Evolutionary conservation across 2,797 vertebrate genomes (phyloP).

Genomic region (Pangasius krempfi): DNA sequence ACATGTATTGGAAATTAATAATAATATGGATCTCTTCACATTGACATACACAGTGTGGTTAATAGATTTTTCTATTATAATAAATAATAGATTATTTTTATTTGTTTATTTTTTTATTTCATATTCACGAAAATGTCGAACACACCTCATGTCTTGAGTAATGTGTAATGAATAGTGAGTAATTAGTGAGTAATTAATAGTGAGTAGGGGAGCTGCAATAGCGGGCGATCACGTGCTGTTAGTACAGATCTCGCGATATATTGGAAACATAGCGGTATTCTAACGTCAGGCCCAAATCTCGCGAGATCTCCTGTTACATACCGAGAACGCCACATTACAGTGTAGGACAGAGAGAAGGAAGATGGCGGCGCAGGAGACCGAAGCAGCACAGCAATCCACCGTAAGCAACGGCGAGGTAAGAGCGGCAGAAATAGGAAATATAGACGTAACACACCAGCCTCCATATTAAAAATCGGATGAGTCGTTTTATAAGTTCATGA

Average conservation of each 20-base stretch:
- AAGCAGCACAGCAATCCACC: conserved; percentile 65
- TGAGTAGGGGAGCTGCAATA: not conserved
- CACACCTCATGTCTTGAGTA: not conserved
- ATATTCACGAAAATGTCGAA: not conserved
- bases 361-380: conserved; percentile 83
- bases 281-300: not conserved
- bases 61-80: not conserved
- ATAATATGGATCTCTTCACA: not conserved
- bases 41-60: not conserved
- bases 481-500: not conserved
- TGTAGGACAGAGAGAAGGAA: conserved; percentile 77
- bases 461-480: not conserved
- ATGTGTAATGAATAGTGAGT: not conserved
- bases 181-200: not conserved
- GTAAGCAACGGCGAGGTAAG: conserved; percentile 83
- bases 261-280: not conserved
- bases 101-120: not conserved
- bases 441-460: not conserved
- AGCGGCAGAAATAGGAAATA: conserved; percentile 57
- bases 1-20: not conserved
- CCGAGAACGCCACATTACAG: conserved; percentile 59
- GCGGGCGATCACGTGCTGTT: not conserved
- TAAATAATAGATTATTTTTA: not conserved
- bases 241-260: conserved; percentile 1
- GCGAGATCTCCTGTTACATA: conserved; percentile 20